A percentile compares a stretch with the other conserved stretches of the same genome.
Conservation (phyloP, 2,888 invertebrate genomes). For the Cheiracanthium punctorium region DNA sequence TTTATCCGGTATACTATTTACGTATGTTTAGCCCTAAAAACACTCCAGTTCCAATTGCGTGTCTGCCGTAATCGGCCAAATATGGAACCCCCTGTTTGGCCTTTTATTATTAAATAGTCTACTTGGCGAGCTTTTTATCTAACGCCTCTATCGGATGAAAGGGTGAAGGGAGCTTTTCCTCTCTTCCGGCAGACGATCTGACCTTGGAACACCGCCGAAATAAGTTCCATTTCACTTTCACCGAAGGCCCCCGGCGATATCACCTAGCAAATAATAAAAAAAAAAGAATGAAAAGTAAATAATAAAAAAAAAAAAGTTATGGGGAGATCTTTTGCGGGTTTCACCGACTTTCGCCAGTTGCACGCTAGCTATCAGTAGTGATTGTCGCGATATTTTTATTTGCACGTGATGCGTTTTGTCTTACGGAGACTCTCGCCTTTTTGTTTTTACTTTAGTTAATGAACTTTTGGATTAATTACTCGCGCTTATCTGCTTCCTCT, state of each 20-base stretch:
- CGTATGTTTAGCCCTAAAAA: too few species aligned
- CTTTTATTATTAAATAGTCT: neutral
- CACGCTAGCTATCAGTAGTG: neutral
- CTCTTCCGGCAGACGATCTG: conserved; percentile 15
- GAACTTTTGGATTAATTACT: too few species aligned
- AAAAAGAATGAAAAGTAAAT: neutral
- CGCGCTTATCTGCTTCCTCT: too few species aligned
- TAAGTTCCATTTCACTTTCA: conserved; percentile 30
- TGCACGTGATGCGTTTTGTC: conserved; percentile 3
- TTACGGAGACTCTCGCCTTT: neutral
- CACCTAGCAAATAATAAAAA: conserved; percentile 14
- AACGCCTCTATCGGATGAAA: neutral
- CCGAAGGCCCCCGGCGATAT: conserved; percentile 15
- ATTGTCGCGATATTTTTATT: neutral
- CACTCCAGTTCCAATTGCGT: too few species aligned
- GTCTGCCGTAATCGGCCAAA: neutral
- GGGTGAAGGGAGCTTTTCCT: neutral
- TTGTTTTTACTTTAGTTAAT: neutral
- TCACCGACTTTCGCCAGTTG: conserved; percentile 14
- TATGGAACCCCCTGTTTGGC: neutral
- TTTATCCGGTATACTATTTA: too few species aligned
- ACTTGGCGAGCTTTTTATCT: neutral
- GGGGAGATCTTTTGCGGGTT: neutral
- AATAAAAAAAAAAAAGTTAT: neutral
- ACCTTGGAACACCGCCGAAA: conserved; percentile 24